Evolutionary conservation across 1,140 invertebrate species (phyloP).

Genomic region (Zaprionus lachaisei): DNA sequence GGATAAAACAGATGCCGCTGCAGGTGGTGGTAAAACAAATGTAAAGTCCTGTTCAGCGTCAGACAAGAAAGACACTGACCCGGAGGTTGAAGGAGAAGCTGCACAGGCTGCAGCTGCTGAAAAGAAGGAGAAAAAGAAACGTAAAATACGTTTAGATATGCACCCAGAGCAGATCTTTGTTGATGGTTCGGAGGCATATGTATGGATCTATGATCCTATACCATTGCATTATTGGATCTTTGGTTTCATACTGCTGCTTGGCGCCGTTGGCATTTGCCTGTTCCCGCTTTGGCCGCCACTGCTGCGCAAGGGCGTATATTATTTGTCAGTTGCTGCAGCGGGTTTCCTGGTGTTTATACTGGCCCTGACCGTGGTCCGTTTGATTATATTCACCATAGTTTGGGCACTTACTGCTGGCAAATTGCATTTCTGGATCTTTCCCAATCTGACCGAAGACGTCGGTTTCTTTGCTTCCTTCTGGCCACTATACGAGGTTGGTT

Average conservation of each 20-base stretch:
- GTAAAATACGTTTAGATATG: conserved; percentile 95
- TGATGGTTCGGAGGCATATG: conserved; percentile 97
- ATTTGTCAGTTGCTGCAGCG: conserved; percentile 96
- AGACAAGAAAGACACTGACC: conserved; percentile 59
- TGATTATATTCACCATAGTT: conserved; percentile 96
- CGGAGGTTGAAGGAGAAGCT: conserved; percentile 59
- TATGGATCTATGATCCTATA: conserved; percentile 99
- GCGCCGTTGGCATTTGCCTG: conserved; percentile 97
- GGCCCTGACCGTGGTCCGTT: conserved; percentile 93
- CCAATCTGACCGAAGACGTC: conserved; percentile 99
- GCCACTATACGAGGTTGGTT: conserved; percentile 95
- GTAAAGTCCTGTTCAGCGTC: conserved; percentile 22
- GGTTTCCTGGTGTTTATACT: conserved; percentile 97
- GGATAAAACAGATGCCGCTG: conserved; percentile 49
- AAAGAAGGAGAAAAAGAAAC: conserved; percentile 87
- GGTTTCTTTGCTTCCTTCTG: conserved; percentile 99
- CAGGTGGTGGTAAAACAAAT: conserved; percentile 42
- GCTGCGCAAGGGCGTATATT: conserved; percentile 97
- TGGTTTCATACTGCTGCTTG: conserved; percentile 95
- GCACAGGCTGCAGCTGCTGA: conserved; percentile 44
- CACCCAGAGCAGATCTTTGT: conserved; percentile 97
- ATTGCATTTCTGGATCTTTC: conserved; percentile 98
- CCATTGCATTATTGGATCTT: conserved; percentile 98
- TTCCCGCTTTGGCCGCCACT: conserved; percentile 98
- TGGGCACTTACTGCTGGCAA: conserved; percentile 95